Evolutionary conservation across 2,888 invertebrate genomes (phyloP).

Genomic region (Crossocerus cetratus): DNA sequence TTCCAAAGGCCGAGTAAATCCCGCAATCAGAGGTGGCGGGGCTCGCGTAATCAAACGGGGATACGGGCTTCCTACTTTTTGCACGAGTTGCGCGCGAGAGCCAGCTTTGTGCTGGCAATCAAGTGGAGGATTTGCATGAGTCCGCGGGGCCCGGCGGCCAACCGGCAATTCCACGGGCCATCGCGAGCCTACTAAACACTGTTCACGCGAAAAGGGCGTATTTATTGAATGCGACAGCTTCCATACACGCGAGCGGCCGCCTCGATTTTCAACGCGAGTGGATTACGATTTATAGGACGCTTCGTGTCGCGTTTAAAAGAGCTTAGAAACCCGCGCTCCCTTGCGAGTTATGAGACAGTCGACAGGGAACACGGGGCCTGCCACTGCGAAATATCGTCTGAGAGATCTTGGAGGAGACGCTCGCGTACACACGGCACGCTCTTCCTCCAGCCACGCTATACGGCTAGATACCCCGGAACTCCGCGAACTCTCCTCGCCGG

Average conservation of each 20-base stretch:
- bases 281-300: constrained; percentile 13
- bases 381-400: constrained; percentile 39
- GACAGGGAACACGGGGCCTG: constrained; percentile 27
- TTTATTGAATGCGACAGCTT: no score
- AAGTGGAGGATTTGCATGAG: not conserved
- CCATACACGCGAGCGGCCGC: no score
- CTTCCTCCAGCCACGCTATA: constrained; percentile 35
- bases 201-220: no score
- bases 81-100: not conserved
- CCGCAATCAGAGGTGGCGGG: no score
- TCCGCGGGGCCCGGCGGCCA: not conserved
- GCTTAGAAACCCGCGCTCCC: not conserved
- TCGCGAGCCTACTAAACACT: no score
- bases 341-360: constrained; percentile 38
- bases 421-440: constrained; percentile 7
- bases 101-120: not conserved
- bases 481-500: constrained; percentile 41
- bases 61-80: no score
- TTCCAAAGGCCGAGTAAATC: no score
- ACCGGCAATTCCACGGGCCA: no score
- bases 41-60: no score
- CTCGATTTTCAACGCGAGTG: not conserved
- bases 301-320: constrained; percentile 2
- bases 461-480: constrained; percentile 44
- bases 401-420: constrained; percentile 23